A percentile compares a stretch with the other conserved stretches of the same genome.
Conservation (phyloP, 2,888 invertebrate genomes). For the Caenorhabditis zanzibari region DNA sequence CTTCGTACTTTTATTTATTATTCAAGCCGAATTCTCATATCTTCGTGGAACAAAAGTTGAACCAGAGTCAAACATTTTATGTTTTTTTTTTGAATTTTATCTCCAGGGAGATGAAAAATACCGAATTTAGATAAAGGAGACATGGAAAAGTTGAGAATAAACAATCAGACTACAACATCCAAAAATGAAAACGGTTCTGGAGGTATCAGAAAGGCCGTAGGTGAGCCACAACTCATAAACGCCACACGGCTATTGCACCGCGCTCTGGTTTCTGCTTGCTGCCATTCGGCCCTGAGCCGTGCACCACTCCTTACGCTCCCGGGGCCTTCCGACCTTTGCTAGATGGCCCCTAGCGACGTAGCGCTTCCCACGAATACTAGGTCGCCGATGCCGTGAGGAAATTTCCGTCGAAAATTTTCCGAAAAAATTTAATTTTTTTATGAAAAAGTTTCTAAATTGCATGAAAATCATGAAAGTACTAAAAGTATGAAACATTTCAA, state of each 20-base stretch:
- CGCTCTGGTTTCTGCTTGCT: conserved; percentile 81
- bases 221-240: conserved; percentile 69
- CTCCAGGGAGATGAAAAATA: neutral
- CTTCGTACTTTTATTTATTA: no score
- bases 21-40: no score
- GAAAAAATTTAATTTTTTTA: no score
- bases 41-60: no score
- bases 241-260: conserved; percentile 79
- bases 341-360: conserved; percentile 74
- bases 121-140: neutral
- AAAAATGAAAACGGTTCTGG: conserved; percentile 71
- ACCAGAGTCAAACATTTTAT: no score
- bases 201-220: conserved; percentile 72
- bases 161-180: conserved; percentile 3
- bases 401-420: no score
- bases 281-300: conserved; percentile 81
- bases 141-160: neutral
- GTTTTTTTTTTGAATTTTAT: no score
- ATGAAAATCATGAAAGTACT: no score
- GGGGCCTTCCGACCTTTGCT: conserved; percentile 70
- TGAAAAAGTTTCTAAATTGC: no score
- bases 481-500: no score
- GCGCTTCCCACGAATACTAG: conserved; percentile 78
- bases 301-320: conserved; percentile 78
- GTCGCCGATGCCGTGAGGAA: conserved; percentile 75